phyloP scores from a whole-genome alignment of 2,888 invertebrate genomes.

The Camponotus fellah region DNA sequence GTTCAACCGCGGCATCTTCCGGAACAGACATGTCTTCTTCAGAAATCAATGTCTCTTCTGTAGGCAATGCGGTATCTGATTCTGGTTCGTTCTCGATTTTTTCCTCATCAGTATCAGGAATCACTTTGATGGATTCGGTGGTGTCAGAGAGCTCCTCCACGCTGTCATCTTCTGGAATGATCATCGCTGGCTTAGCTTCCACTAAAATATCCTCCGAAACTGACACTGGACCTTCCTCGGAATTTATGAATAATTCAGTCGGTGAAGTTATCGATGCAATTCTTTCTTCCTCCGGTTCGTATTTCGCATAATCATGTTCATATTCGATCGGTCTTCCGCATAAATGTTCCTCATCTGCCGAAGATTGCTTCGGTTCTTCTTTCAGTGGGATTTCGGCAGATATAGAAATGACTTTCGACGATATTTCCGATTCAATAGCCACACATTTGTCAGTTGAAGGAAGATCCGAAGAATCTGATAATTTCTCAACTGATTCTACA shows the following conservation, averaged over 20 bases:
- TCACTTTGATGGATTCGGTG: constrained; percentile 57
- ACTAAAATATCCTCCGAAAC: constrained; percentile 72
- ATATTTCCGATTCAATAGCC: not conserved
- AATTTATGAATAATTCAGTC: constrained; percentile 65
- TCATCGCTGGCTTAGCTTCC: constrained; percentile 72
- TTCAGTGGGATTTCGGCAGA: not conserved
- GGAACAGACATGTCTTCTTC: constrained; percentile 49
- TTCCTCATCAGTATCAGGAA: constrained; percentile 60
- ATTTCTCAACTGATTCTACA: constrained; percentile 19
- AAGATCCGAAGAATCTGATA: not conserved
- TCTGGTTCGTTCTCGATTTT: constrained; percentile 50
- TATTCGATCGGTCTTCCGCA: constrained; percentile 33
- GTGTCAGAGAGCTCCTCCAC: constrained; percentile 55
- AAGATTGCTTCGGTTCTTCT: not conserved
- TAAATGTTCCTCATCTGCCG: not conserved
- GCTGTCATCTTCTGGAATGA: constrained; percentile 73
- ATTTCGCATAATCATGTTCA: constrained; percentile 42
- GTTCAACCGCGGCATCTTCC: constrained; percentile 6
- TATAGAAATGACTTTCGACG: not conserved
- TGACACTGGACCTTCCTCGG: constrained; percentile 79
- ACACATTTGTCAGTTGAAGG: not conserved
- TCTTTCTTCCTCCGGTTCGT: constrained; percentile 18
- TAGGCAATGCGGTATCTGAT: constrained; percentile 29
- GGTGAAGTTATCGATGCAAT: not conserved
- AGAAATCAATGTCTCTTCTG: constrained; percentile 51